Percentiles rank a stretch among this genome's conserved stretches.
phyloP scores from a whole-genome alignment of 1,140 invertebrate species.

The Tenebrio molitor region DNA sequence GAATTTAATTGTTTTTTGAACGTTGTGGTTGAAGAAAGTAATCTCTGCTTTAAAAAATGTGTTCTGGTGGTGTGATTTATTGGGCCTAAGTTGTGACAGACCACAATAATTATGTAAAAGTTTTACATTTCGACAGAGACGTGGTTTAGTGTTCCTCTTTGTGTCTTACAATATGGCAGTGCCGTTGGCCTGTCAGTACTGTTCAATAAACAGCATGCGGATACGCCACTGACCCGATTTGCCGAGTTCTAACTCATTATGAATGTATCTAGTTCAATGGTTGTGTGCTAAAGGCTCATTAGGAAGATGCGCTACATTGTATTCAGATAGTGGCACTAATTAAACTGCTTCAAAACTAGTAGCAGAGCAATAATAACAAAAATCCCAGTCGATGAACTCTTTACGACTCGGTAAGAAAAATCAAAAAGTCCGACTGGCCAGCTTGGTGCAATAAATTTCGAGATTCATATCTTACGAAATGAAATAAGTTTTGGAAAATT shows the following conservation, averaged over 20 bases:
- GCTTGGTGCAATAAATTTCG: not conserved
- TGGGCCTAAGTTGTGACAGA: too few species aligned
- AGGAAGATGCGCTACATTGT: slow-evolving; percentile 23
- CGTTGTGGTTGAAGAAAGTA: too few species aligned
- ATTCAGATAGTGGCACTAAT: not conserved
- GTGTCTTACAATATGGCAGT: too few species aligned
- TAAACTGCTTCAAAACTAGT: too few species aligned
- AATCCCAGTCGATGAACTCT: not conserved
- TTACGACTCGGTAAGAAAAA: not conserved
- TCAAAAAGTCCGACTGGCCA: not conserved
- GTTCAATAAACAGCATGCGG: not conserved
- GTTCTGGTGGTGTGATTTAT: too few species aligned
- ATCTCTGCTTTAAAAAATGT: too few species aligned
- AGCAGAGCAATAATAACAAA: too few species aligned
- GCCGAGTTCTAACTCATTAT: slow-evolving; percentile 3
- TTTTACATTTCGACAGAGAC: too few species aligned
- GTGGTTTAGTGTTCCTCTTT: too few species aligned
- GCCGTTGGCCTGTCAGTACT: too few species aligned
- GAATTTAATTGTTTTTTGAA: too few species aligned
- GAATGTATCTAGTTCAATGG: slow-evolving; percentile 29
- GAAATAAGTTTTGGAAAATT: slow-evolving; percentile 6
- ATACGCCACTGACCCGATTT: slow-evolving; percentile 22
- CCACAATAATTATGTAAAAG: too few species aligned
- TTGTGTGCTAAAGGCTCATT: slow-evolving; percentile 29
- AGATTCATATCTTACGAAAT: slow-evolving; percentile 3